Evolutionary conservation across 2,888 invertebrate species (phyloP).

Genomic region (Aleiodes testaceus): DNA sequence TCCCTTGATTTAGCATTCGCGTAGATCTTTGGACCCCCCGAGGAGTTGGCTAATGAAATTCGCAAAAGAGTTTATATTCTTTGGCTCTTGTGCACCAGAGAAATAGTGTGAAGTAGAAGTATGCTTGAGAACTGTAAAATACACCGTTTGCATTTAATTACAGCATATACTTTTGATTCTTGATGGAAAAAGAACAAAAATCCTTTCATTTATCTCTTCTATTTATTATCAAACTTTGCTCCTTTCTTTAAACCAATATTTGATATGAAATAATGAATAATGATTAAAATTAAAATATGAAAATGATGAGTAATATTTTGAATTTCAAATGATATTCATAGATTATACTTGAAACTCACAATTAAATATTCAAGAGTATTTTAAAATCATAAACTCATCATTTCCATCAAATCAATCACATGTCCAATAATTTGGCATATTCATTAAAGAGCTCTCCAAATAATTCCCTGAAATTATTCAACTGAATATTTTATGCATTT

Average conservation of each 20-base stretch:
- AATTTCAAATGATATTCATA: too few relatives aligned
- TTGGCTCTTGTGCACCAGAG: neutral
- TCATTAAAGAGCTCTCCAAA: too few relatives aligned
- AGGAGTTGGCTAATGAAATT: slow-evolving; percentile 30
- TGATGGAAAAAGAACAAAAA: neutral
- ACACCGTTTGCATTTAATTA: slow-evolving; percentile 28
- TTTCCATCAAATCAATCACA: too few relatives aligned
- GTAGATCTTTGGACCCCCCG: neutral
- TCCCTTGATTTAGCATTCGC: slow-evolving; percentile 30
- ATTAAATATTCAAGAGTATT: too few relatives aligned
- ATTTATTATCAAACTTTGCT: neutral
- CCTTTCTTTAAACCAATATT: neutral
- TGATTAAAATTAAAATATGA: too few relatives aligned
- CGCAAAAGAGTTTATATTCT: slow-evolving; percentile 25
- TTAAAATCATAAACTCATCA: too few relatives aligned
- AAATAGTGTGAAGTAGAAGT: neutral
- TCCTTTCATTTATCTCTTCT: neutral
- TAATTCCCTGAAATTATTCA: too few relatives aligned
- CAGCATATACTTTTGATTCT: neutral
- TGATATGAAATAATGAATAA: too few relatives aligned
- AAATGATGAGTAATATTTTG: too few relatives aligned
- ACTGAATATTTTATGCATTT: too few relatives aligned
- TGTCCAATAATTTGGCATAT: too few relatives aligned
- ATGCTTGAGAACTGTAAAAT: slow-evolving; percentile 14
- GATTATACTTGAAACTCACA: too few relatives aligned